Percentiles rank a stretch among this genome's conserved stretches.
These are phyloP conservation scores for Phlogophora meticulosa DNA, from an alignment of 2,888 invertebrate genomes.

Conservation along the genomic window DNA sequence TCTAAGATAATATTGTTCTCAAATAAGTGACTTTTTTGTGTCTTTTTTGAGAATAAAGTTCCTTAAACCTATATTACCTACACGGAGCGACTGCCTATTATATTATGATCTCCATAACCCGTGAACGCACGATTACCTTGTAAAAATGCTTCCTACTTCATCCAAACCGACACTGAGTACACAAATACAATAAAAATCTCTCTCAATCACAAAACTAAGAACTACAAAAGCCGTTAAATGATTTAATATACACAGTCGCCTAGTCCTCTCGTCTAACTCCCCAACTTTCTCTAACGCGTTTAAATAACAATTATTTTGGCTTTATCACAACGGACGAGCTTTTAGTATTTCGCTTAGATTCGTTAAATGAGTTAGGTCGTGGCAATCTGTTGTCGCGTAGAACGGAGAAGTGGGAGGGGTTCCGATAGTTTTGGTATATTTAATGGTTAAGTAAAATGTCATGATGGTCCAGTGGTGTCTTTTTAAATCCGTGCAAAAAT, in stretches of 20 bases:
- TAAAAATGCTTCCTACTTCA: background rate
- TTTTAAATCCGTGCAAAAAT: no score
- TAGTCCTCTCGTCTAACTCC: constrained; percentile 26
- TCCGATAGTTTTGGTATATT: constrained; percentile 18
- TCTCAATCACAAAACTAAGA: background rate
- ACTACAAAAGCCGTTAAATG: constrained; percentile 36
- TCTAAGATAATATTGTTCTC: no score
- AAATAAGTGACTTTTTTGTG: no score
- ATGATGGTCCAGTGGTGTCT: no score
- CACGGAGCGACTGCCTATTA: no score
- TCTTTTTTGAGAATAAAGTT: no score
- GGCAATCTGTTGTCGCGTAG: constrained; percentile 41
- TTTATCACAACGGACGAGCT: constrained; percentile 59
- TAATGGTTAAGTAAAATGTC: background rate
- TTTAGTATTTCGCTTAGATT: constrained; percentile 65
- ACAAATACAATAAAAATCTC: constrained; percentile 17
- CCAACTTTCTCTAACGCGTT: constrained; percentile 57
- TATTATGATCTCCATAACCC: no score
- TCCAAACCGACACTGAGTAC: background rate
- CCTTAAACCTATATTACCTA: no score
- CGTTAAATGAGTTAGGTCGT: constrained; percentile 67
- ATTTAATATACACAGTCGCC: constrained; percentile 51
- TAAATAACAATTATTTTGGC: constrained; percentile 68
- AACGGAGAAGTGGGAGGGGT: constrained; percentile 4
- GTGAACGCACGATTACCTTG: no score